These are phyloP conservation scores for Platanista minor DNA, from an alignment of 2,113 vertebrate species.

Conservation along the genomic window DNA sequence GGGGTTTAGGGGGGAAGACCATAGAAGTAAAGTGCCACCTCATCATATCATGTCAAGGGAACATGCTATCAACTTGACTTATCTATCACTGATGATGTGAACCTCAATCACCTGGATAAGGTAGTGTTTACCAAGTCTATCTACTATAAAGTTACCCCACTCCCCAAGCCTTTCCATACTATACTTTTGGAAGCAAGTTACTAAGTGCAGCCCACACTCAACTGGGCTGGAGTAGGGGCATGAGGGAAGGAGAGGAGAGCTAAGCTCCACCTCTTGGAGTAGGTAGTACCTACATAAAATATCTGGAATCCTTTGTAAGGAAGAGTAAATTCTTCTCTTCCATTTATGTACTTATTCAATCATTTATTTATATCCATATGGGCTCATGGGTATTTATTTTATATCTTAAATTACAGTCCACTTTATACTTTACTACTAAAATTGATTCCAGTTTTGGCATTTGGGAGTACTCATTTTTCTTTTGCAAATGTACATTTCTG, in stretches of 20 bases:
- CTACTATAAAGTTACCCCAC: background rate
- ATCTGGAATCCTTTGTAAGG: background rate
- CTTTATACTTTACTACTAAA: background rate
- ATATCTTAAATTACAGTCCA: background rate
- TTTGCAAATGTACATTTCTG: background rate
- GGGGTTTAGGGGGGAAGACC: background rate
- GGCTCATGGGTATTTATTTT: background rate
- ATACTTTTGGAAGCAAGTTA: background rate
- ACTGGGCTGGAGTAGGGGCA: accelerated
- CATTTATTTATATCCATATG: background rate
- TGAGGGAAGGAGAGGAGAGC: background rate
- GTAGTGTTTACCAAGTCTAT: background rate
- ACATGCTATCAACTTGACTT: background rate
- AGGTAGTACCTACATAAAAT: background rate
- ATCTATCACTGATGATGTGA: background rate
- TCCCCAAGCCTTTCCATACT: background rate
- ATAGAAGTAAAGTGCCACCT: background rate
- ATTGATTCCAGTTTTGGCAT: background rate
- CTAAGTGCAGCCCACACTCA: background rate
- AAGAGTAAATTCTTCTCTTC: background rate
- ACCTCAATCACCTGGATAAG: background rate
- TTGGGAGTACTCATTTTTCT: background rate
- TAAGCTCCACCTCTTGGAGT: background rate
- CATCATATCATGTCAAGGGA: background rate
- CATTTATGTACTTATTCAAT: background rate